These are phyloP conservation scores for Leptopilina myrica DNA, from an alignment of 2,888 invertebrate genomes.

Conservation along the genomic window DNA sequence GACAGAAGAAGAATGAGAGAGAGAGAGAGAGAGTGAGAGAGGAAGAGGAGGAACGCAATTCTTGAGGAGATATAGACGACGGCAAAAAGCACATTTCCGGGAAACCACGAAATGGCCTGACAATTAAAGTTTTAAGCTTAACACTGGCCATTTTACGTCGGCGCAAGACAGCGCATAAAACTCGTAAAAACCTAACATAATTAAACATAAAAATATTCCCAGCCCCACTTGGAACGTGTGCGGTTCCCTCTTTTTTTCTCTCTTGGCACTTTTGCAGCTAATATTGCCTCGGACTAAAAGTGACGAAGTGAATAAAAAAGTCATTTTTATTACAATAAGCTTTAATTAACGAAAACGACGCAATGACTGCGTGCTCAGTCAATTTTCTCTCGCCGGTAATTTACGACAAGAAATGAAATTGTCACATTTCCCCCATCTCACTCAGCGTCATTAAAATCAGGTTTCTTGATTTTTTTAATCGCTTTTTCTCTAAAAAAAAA, in stretches of 20 bases:
- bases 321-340: constrained; percentile 73
- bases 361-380: constrained; percentile 61
- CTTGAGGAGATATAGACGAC: constrained; percentile 19
- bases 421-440: constrained; percentile 43
- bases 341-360: constrained; percentile 70
- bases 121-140: constrained; percentile 67
- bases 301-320: constrained; percentile 68
- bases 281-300: constrained; percentile 57
- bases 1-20: neutral
- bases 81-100: constrained; percentile 29
- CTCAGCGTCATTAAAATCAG: neutral
- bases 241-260: neutral
- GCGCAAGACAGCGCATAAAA: constrained; percentile 54
- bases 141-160: constrained; percentile 38
- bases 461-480: neutral
- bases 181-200: constrained; percentile 69
- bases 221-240: neutral
- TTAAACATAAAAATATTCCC: constrained; percentile 71
- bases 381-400: constrained; percentile 70
- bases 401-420: constrained; percentile 66
- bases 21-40: neutral
- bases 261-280: neutral
- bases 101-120: constrained; percentile 59
- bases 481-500: no score
- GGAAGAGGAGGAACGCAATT: neutral